Percentiles rank a stretch among this genome's conserved stretches.
Evolutionary conservation across 1,140 invertebrate species (phyloP).

Genomic region (Cardiocondyla obscurior): DNA sequence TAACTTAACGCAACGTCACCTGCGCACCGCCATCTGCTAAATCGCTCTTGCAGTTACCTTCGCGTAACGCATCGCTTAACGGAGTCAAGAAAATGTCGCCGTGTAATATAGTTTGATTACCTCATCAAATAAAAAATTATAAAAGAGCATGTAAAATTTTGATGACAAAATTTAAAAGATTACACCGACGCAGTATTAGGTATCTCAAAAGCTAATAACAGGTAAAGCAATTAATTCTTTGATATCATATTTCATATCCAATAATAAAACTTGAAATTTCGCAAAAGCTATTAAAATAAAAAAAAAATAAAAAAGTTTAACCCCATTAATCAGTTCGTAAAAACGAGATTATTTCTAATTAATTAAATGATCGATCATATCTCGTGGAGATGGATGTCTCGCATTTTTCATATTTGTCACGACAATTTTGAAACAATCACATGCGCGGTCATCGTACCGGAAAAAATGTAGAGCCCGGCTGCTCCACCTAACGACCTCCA

Average conservation of each 20-base stretch:
- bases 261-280: background rate
- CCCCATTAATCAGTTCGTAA: background rate
- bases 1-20: constrained; percentile 64
- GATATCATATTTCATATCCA: background rate
- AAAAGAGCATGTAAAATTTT: constrained; percentile 48
- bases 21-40: constrained; percentile 57
- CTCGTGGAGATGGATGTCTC: background rate
- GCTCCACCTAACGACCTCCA: constrained; percentile 75
- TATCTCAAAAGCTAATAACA: background rate
- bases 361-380: background rate
- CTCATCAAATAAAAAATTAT: constrained; percentile 65
- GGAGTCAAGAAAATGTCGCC: constrained; percentile 40
- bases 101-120: constrained; percentile 43
- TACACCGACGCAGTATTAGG: too few species aligned
- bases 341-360: constrained; percentile 13
- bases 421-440: constrained; percentile 69
- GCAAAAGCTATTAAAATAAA: background rate
- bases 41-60: constrained; percentile 45
- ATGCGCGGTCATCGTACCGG: constrained; percentile 71
- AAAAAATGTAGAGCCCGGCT: constrained; percentile 71
- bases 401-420: constrained; percentile 23
- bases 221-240: background rate
- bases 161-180: background rate
- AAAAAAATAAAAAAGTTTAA: background rate
- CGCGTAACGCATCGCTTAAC: constrained; percentile 41